phyloP scores from a whole-genome alignment of 2,888 invertebrate genomes.

The Tanypteryx hageni region DNA sequence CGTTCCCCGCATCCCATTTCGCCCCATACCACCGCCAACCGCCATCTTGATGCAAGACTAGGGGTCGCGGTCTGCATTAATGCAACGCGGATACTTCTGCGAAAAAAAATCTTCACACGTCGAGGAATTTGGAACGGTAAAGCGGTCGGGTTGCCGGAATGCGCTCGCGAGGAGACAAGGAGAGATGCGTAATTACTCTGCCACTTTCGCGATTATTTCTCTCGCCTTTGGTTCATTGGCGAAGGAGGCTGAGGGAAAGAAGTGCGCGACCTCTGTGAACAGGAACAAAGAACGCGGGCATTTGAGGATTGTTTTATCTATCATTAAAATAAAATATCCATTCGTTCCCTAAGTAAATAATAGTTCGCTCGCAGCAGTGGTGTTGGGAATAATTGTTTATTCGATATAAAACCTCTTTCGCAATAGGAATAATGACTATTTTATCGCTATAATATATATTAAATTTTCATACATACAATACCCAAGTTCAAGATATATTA shows the following conservation, averaged over 20 bases:
- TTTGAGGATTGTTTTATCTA: too few species aligned
- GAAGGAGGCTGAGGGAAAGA: neutral
- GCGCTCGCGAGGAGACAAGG: neutral
- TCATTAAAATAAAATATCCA: too few species aligned
- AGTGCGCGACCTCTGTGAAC: neutral
- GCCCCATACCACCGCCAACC: neutral
- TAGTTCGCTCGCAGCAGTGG: too few species aligned
- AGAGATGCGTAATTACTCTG: constrained; percentile 8
- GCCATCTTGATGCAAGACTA: neutral
- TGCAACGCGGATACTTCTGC: neutral
- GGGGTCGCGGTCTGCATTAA: neutral
- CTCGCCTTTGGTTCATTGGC: neutral
- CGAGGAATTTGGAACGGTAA: constrained; percentile 5
- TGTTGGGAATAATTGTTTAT: too few species aligned
- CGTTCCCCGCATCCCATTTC: too few species aligned
- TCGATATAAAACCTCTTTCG: too few species aligned
- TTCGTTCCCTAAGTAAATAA: too few species aligned
- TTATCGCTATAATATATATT: too few species aligned
- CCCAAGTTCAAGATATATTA: too few species aligned
- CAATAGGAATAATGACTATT: too few species aligned
- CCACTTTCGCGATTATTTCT: neutral
- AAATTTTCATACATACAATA: too few species aligned
- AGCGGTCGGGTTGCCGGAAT: neutral
- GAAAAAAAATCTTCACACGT: neutral
- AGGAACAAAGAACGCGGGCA: neutral